Evolutionary conservation across 92 coral and sea anemone species (phyloP), one percentile per base, ranked within the genome.

Genomic region (Hydrozoanthus gracilis): DNA sequence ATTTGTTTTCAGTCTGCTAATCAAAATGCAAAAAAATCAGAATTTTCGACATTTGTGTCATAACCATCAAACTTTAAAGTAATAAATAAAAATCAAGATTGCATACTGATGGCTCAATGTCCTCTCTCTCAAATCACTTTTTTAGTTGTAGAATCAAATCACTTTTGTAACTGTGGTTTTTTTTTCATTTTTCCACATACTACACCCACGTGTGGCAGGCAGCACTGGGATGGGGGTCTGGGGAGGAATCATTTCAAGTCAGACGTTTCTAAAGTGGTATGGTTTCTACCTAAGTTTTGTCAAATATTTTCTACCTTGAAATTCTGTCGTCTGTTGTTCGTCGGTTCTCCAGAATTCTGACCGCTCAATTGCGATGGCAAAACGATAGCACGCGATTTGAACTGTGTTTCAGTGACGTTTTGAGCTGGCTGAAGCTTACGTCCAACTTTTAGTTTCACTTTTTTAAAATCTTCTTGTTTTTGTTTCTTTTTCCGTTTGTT

Each of bases 381-480:
- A 60, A 92, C 91, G 44, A 97, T 93, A 67, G 92, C 83, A 35
- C 93, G 94, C 8, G 98, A 94, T 54, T 92, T 95, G 89, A 97
- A 97, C 56, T 96, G 91, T 3, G 98, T 90, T 75, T 88, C 93
- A 4, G 99, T 97, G 82, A 89, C 96, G 88, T 93, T 95, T 18
- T 87, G 87, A 8, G 98, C 98, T 50, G 90, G 91, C 51, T 96
- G 97, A 4, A 93, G 90, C 76, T 89, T 93, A 83, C 92, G 93
- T 49, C 99, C 99, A 52, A 97, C 98, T 71, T 92, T 97, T 3
- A 97, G 91, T 91, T 95, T 97, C 79, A 93, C 93, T 77, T 97
- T 97, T 88, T 95, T 96, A 71, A 97, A 97, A 88, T 97, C 98
- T 71, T 92, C 93, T 56, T 97, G 92, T 54, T 90, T 97, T 14